A percentile compares a stretch with the other conserved stretches of the same genome.
Conservation (phyloP, 2,113 vertebrate genomes). For the Tauraco erythrolophus region DNA sequence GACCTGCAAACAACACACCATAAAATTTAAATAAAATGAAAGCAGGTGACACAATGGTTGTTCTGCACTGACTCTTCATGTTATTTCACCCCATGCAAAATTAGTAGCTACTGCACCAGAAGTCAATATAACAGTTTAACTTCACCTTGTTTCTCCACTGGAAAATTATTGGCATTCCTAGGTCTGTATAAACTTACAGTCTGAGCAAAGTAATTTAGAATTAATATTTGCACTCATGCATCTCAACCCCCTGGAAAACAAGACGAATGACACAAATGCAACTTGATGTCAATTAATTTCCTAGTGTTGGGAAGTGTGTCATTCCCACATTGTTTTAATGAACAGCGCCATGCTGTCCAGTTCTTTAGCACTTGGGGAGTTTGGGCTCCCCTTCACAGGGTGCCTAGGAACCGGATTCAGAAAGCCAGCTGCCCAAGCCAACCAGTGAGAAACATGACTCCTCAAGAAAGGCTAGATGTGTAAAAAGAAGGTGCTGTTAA, state of each 20-base stretch:
- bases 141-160: not conserved
- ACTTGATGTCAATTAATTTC: not conserved
- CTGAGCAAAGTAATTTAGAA: not conserved
- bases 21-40: not conserved
- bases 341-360: accelerated
- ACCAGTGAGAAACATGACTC: not conserved
- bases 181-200: not conserved
- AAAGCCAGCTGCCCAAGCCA: not conserved
- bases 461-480: not conserved
- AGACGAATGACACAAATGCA: not conserved
- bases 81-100: not conserved
- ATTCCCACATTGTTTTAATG: not conserved
- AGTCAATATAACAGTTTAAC: not conserved
- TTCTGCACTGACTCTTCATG: not conserved
- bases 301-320: not conserved
- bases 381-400: not conserved
- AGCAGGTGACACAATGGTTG: not conserved
- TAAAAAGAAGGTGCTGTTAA: not conserved
- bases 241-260: not conserved
- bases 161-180: not conserved
- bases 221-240: not conserved
- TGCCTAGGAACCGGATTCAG: not conserved
- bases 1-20: accelerated
- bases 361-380: not conserved
- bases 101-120: not conserved